Evolutionary conservation across 2,113 vertebrate species (phyloP).

Genomic region (Pristiophorus japonicus): DNA sequence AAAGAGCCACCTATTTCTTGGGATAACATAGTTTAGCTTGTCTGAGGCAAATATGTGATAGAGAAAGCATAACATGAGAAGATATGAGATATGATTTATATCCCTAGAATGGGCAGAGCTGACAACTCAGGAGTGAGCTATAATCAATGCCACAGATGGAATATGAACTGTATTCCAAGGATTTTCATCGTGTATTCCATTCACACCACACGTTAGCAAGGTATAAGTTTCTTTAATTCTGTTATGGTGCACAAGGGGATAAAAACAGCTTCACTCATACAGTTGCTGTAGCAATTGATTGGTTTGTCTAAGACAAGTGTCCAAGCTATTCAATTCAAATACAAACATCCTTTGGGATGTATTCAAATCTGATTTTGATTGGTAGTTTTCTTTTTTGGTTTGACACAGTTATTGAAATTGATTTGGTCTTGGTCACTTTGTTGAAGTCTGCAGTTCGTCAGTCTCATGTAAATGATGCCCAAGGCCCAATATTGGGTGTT

Average conservation of each 20-base stretch:
- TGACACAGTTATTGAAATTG: background rate
- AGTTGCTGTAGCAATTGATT: background rate
- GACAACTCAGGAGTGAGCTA: background rate
- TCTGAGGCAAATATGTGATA: background rate
- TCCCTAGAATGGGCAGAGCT: background rate
- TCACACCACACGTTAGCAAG: background rate
- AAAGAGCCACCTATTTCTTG: background rate
- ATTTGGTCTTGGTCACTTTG: background rate
- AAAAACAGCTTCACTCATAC: background rate
- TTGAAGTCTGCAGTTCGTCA: background rate
- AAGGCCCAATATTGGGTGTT: background rate
- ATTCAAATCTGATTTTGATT: background rate
- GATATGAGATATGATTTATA: background rate
- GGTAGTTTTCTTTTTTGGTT: background rate
- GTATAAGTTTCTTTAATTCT: background rate
- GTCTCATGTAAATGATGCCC: background rate
- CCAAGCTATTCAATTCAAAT: background rate
- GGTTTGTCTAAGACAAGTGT: background rate
- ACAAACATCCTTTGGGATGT: background rate
- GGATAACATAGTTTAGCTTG: background rate
- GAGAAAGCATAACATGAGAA: background rate
- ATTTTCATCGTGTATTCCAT: background rate
- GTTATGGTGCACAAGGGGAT: background rate
- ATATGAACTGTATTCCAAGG: background rate
- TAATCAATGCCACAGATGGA: background rate